Conservation (phyloP, 1,140 invertebrate species). For the Protaetia brevitarsis region DNA sequence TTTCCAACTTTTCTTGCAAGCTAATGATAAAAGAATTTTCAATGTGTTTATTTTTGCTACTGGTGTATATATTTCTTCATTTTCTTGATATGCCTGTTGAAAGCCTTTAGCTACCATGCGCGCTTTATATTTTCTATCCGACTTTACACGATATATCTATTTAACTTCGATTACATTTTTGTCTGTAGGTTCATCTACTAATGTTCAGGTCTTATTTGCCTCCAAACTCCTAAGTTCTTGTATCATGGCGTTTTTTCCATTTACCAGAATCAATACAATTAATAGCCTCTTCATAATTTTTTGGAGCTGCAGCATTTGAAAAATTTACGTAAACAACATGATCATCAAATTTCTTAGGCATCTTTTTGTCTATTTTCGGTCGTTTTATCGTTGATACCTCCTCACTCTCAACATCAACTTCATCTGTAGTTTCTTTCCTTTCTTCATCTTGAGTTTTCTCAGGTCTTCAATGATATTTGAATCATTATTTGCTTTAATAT, state of each 20-base stretch:
- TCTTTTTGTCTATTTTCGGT: neutral
- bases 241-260: conserved; percentile 8
- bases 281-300: conserved; percentile 8
- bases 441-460: neutral
- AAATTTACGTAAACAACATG: conserved; percentile 5
- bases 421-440: neutral
- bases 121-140: neutral
- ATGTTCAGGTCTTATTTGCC: neutral
- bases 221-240: conserved; percentile 3
- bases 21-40: conserved; percentile 7
- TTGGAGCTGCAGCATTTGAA: neutral
- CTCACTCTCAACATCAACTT: neutral
- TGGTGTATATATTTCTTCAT: conserved; percentile 6
- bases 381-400: neutral
- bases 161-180: conserved; percentile 12
- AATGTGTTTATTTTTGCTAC: conserved; percentile 17
- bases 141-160: neutral
- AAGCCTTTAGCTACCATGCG: neutral
- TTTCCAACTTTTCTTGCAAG: neutral
- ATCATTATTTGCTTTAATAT: neutral
- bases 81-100: neutral
- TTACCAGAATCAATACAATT: neutral
- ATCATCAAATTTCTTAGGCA: neutral
- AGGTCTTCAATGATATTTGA: neutral
- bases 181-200: neutral